phyloP scores from a whole-genome alignment of 2,113 vertebrate species.

The Prunella himalayana region DNA sequence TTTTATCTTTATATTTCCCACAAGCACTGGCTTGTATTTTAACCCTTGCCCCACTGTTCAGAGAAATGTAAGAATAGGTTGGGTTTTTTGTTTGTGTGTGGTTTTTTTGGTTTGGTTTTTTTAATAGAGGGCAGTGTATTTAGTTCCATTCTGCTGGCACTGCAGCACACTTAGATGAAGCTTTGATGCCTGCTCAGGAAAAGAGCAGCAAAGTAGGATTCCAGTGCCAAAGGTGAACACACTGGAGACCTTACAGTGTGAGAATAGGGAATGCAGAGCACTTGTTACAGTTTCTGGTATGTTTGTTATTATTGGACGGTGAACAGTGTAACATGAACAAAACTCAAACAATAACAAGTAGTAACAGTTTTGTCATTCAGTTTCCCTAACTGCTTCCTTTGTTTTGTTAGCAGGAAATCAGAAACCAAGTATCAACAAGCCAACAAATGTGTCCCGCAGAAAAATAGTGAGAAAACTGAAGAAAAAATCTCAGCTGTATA shows the following conservation, averaged over 20 bases:
- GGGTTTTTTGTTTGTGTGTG: not conserved
- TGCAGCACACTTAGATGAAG: not conserved
- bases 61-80: not conserved
- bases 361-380: not conserved
- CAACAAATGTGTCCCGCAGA: not conserved
- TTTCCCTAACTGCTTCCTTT: constrained; percentile 26
- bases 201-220: not conserved
- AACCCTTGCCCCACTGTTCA: not conserved
- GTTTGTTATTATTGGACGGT: not conserved
- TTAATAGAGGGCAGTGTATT: not conserved
- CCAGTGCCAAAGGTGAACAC: not conserved
- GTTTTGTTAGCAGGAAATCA: constrained; percentile 39
- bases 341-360: not conserved
- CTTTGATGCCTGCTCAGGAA: not conserved
- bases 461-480: constrained; percentile 26
- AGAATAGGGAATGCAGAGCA: not conserved
- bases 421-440: not conserved
- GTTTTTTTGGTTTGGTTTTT: not conserved
- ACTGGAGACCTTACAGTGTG: not conserved
- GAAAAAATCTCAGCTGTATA: not conserved
- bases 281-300: not conserved
- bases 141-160: not conserved
- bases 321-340: not conserved
- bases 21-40: not conserved
- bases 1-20: not conserved